Conservation (phyloP, 2,797 vertebrate species). For the Gymnodraco acuticeps region DNA sequence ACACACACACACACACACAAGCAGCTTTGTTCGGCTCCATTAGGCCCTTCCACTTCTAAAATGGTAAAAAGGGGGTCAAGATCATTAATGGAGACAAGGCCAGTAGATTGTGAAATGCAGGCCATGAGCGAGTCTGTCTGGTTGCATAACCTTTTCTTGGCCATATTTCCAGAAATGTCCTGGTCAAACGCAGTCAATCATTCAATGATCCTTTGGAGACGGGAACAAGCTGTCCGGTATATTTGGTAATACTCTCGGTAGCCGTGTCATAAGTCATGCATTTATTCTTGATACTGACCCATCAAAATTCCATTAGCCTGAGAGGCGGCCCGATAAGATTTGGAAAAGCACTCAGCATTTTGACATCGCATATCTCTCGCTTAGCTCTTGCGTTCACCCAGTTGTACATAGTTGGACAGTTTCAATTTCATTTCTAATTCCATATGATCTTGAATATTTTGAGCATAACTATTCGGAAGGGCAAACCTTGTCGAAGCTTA, state of each 20-base stretch:
- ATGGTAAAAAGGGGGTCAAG: conserved; percentile 74
- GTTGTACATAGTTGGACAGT: conserved; percentile 41
- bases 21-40: conserved; percentile 80
- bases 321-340: conserved; percentile 65
- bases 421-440: conserved; percentile 76
- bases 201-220: conserved; percentile 71
- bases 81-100: conserved; percentile 79
- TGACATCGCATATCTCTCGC: conserved; percentile 62
- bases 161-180: conserved; percentile 76
- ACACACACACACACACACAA: conserved; percentile 37
- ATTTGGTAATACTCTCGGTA: conserved; percentile 73
- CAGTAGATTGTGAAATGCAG: conserved; percentile 77
- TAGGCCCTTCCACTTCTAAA: conserved; percentile 75
- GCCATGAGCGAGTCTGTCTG: conserved; percentile 68
- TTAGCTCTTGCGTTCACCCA: conserved; percentile 47
- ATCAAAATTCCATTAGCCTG: conserved; percentile 77
- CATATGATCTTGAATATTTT: conserved; percentile 64
- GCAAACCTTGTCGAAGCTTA: conserved; percentile 62
- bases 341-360: conserved; percentile 70
- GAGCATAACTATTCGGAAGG: conserved; percentile 53
- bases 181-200: conserved; percentile 76
- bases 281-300: conserved; percentile 74
- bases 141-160: conserved; percentile 78
- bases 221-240: conserved; percentile 74
- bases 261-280: conserved; percentile 74